Conservation (phyloP, 2,888 invertebrate genomes). For the Tachystola acroxantha region DNA sequence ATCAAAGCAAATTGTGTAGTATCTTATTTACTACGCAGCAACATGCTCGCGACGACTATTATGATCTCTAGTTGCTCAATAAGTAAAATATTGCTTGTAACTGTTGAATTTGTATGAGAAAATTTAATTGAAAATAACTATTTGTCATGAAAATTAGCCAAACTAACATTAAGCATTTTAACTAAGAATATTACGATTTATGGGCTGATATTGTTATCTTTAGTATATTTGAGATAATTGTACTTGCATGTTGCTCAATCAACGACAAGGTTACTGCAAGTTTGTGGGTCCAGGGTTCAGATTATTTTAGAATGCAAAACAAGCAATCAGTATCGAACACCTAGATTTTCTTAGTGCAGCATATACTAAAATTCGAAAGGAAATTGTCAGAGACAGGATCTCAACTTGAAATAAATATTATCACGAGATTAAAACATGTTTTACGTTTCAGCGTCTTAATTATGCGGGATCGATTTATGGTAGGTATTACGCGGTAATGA, state of each 20-base stretch:
- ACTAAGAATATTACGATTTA: too few species aligned
- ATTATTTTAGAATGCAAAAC: too few species aligned
- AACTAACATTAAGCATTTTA: not conserved
- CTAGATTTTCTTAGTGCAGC: too few species aligned
- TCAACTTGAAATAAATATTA: constrained; percentile 6
- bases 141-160: not conserved
- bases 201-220: too few species aligned
- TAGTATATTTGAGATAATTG: too few species aligned
- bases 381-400: constrained; percentile 3
- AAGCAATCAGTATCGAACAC: too few species aligned
- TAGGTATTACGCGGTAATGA: constrained; percentile 49
- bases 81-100: constrained; percentile 34
- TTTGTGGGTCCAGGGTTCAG: too few species aligned
- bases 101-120: constrained; percentile 22
- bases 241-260: too few species aligned
- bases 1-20: constrained; percentile 42
- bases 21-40: constrained; percentile 32
- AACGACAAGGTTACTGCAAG: too few species aligned
- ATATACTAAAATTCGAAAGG: too few species aligned
- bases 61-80: constrained; percentile 37
- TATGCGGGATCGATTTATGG: constrained; percentile 55
- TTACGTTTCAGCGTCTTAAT: constrained; percentile 53
- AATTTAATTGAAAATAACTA: not conserved
- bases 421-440: constrained; percentile 36
- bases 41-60: constrained; percentile 41